Percentiles rank a stretch among this genome's conserved stretches.
These are phyloP conservation scores for Protonemura montana DNA, from an alignment of 2,888 invertebrate species.

Conservation along the genomic window DNA sequence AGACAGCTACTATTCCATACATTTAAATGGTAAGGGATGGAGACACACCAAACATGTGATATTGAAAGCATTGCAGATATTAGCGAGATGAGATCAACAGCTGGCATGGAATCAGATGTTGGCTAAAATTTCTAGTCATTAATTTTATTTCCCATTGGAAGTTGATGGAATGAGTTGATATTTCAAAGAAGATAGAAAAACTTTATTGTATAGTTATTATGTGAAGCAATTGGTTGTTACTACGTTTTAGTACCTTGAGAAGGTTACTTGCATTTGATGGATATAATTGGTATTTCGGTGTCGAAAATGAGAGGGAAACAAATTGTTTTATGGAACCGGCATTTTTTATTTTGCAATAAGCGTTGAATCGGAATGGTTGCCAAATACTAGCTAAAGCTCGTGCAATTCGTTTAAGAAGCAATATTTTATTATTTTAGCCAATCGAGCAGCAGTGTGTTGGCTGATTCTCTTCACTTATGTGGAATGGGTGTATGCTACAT, in stretches of 20 bases:
- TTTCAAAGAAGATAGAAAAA: not conserved
- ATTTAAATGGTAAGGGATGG: not conserved
- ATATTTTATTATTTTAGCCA: not conserved
- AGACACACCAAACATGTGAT: not conserved
- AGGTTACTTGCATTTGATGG: not conserved
- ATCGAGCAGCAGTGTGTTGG: not conserved
- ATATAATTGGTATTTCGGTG: not conserved
- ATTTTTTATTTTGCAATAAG: slow-evolving; percentile 5
- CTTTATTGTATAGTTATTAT: not conserved
- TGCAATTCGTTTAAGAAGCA: not conserved
- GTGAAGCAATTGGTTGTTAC: too few species aligned
- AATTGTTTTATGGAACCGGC: not conserved
- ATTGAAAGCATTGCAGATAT: not conserved
- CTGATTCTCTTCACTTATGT: not conserved
- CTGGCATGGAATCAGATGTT: not conserved
- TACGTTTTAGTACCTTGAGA: not conserved
- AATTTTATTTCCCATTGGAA: not conserved
- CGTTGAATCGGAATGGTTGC: not conserved
- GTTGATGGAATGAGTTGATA: not conserved
- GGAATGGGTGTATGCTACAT: not conserved
- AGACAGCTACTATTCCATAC: too few species aligned
- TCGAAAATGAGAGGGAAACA: not conserved
- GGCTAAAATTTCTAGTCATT: not conserved
- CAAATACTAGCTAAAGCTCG: not conserved
- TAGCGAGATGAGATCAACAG: not conserved